Base-by-base conservation (phyloP, 2,113 vertebrate species). In the Callipepla californica region DNA sequence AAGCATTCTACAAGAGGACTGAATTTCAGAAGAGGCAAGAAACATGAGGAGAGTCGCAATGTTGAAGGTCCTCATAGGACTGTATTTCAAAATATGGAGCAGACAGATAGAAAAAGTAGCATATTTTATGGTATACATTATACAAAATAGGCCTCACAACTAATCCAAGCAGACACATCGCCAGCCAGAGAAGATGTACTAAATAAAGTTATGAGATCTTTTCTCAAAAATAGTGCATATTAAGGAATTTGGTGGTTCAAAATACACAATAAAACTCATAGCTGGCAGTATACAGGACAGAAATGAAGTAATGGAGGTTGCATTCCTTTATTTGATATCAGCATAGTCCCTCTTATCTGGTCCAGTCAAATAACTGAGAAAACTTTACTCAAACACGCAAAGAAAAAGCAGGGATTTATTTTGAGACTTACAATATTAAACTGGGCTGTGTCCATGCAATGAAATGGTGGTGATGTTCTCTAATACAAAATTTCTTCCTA, bases 181-280 rank as follows among this genome's bases (percentile, higher is more conserved):
- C 9, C 78, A 85, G 67, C 20, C 91, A 94, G 42, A 72, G 20
- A 40, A 77, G 61, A 65, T 87, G 79, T 94, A 82, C 55, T 78
- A 89, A 89, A 90, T 80, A 90, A 93, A 94, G 20, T 82, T 26
- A 83, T 65, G 51, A 65, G 45, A 69, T 48, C 63, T 85, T 83
- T 84, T 69, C 19, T 57, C 85, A 85, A 85, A 95, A 78, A 90
- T 50, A 81, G 26, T 83, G 47, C 66, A 6, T 55, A 87, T 80
- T 88, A 92, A 85, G 68, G 79, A 95, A 80, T 78, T 87, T 75
- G 7, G 23, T 80, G 38, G 70, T 88, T 83, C 58, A 91, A 85
- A 89, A 78, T 74, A 53, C 30, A 48, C 44, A 85, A 65, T 77
- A 90, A 80, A 85, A 57, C 30, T 68, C 45, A 76, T 25, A 70